Evolutionary conservation across 2,888 invertebrate species (phyloP), one percentile per base, ranked within the genome.

Genomic region (Melipona beecheii): DNA sequence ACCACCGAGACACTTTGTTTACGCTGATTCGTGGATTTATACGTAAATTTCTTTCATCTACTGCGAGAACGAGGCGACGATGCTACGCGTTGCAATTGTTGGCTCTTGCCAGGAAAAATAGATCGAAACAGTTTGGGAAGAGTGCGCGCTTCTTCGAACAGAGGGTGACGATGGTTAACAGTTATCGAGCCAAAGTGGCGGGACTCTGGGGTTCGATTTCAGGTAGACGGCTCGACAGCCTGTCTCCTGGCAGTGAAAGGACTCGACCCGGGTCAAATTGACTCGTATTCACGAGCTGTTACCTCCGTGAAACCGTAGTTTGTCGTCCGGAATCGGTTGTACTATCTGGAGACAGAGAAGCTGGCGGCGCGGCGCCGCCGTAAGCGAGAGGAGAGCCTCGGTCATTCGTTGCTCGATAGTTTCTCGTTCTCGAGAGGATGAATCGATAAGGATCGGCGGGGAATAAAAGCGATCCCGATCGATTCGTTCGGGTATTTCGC

Each of bases 1-100:
- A 82, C 75, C 71, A 70, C 77, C 58, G 76, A 78, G 89, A 84
- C 86, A 84, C 86, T 87, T 86, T 87, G 84, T 89, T 87, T 89
- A 77, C 87, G n/a, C 1, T 56, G 15, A 15, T 60, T 17, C 0
- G 4, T 4, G 19, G 4, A 60, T 60, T 60, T 60, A 17, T 24
- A 6, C 6, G 6, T 24, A 4, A 60, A 15, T 52, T 19, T 19
- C 52, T 19, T 19, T 52, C 21, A 2, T 6, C 52, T 0, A 5
- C 52, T 19, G 15, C 19, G 36, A 36, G 19, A 31, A n/a, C 64
- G 56, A 64, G 31, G 21, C 60, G 27, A 27, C 27, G 6, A 15
- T 43, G 19, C 9, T 6, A 21, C n/a, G 36, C n/a, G 54, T 21
- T 17, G 65, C 21, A 27, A 58, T 24, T 24, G 3, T 17, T 17